A percentile compares a stretch with the other conserved stretches of the same genome.
phyloP scores from a whole-genome alignment of 2,797 vertebrate species.

The Parotocinclus haroldoi region DNA sequence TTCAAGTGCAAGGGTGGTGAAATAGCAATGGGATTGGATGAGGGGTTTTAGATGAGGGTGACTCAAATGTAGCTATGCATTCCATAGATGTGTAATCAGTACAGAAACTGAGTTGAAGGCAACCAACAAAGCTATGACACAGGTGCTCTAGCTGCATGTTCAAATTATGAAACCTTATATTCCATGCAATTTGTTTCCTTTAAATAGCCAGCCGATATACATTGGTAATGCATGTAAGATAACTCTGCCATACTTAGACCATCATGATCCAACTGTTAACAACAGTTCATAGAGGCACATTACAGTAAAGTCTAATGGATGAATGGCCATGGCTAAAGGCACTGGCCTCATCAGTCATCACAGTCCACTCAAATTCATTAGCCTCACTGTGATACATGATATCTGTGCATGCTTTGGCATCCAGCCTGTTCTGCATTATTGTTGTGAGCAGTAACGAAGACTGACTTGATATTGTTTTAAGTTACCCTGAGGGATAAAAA shows the following conservation, averaged over 20 bases:
- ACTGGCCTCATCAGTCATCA: slow-evolving; percentile 19
- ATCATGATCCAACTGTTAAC: neutral
- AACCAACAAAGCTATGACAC: no score
- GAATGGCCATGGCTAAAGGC: slow-evolving; percentile 1
- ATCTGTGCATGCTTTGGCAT: slow-evolving; percentile 57
- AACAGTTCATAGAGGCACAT: neutral
- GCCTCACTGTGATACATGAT: slow-evolving; percentile 50
- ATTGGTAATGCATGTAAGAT: no score
- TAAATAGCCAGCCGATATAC: no score
- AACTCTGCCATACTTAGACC: neutral
- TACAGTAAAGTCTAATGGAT: neutral
- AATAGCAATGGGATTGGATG: no score
- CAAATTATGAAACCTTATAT: no score
- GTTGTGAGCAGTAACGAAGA: slow-evolving; percentile 64
- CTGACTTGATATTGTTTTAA: slow-evolving; percentile 61
- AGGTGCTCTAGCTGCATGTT: no score
- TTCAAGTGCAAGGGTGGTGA: no score
- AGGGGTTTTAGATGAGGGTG: no score
- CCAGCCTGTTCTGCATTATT: slow-evolving; percentile 35
- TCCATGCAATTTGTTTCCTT: no score
- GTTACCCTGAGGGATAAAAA: slow-evolving; percentile 39
- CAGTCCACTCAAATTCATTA: slow-evolving; percentile 55
- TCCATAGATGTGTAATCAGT: no score
- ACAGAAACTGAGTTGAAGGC: no score
- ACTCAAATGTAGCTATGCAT: no score